Base-by-base conservation (phyloP, 2,797 vertebrate species). In the Aulostomus chinensis region DNA sequence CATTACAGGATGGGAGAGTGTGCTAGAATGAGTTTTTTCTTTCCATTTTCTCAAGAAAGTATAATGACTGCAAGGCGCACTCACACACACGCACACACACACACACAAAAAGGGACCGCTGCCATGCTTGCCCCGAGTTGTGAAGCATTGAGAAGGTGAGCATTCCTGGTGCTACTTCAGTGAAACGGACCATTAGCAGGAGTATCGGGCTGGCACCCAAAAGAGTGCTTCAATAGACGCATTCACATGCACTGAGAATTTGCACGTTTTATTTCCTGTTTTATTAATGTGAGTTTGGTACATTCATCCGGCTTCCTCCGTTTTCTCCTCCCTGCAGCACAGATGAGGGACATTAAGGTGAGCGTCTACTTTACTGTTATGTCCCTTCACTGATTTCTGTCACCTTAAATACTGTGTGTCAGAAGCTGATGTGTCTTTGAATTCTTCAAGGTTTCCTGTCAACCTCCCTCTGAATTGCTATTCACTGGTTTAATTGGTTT, bases 161-260 rank as follows among this genome's bases (percentile, higher is more conserved):
- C 80, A 88, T 88, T 89, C 87, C 83, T 86, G 63, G 61, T 85
- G 76, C 84, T 86, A 86, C 85, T 89, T 86, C 81, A 85, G 67
- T 76, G 72, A 87, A 86, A 81, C 85, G 86, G 84, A 60, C 83
- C 83, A 88, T 90, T 90, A 83, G 83, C 35, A 61, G 77, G 76
- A 78, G 78, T 79, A 78, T 68, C 60, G 37, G 77, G 78, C 73
- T 76, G 43, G 72, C 68, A 68, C 74, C 77, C 70, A 65, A 78
- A 82, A 73, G 62, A 76, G 60, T 50, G 73, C 76, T 66, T 88
- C 81, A 88, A 83, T 83, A 68, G 73, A 64, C 74, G 83, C 83
- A 82, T 86, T 88, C 85, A 82, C 78, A 66, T 75, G 68, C 71
- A 73, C 62, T 66, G 69, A 84, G 81, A 81, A 84, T 82, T 86